These are phyloP conservation scores for Rhinatrema bivittatum DNA, from an alignment of 2,797 vertebrate species.

Conservation along the genomic window DNA sequence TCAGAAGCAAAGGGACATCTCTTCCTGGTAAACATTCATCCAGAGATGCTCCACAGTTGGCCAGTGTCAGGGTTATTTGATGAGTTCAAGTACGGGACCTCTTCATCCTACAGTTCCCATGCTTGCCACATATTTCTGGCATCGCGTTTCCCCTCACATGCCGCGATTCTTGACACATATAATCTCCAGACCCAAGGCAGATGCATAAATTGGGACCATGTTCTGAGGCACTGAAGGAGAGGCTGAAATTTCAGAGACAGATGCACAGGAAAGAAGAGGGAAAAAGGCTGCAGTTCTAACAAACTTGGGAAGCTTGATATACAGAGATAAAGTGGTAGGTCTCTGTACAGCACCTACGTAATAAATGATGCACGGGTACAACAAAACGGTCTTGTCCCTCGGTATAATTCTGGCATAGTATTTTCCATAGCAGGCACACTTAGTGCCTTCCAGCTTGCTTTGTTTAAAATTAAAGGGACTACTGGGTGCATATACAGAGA, in stretches of 20 bases:
- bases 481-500: too few species aligned
- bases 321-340: too few species aligned
- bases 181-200: constrained; percentile 50
- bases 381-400: too few species aligned
- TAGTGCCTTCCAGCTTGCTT: too few species aligned
- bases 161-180: constrained; percentile 55
- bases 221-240: constrained; percentile 56
- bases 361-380: too few species aligned
- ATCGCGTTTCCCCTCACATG: constrained; percentile 31
- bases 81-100: constrained; percentile 45
- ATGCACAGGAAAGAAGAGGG: not conserved
- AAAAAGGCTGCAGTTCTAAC: too few species aligned
- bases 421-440: too few species aligned
- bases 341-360: too few species aligned
- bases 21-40: constrained; percentile 22
- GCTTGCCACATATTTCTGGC: constrained; percentile 48
- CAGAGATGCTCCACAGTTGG: constrained; percentile 16
- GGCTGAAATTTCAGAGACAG: constrained; percentile 33
- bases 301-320: too few species aligned
- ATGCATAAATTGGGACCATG: constrained; percentile 45
- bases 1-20: constrained; percentile 11
- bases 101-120: constrained; percentile 40
- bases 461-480: too few species aligned
- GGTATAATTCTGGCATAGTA: too few species aligned
- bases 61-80: constrained; percentile 14